These are phyloP conservation scores for Thalassaphorura encarpata DNA, from an alignment of 1,140 invertebrate genomes.

Conservation along the genomic window DNA sequence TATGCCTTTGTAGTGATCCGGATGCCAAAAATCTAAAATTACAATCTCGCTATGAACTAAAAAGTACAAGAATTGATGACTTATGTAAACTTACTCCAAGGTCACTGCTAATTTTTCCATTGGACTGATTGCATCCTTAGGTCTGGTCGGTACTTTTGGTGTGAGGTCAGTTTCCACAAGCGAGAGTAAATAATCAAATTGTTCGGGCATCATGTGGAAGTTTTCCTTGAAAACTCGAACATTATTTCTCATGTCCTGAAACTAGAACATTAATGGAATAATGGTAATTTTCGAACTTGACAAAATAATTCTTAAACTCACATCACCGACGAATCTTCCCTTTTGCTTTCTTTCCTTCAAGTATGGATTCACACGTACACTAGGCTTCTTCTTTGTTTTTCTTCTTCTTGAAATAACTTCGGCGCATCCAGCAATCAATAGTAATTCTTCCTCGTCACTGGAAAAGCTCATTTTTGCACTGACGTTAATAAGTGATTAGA, in stretches of 20 bases:
- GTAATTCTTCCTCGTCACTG: too few species aligned
- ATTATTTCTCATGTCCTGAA: slow-evolving; percentile 8
- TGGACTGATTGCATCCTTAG: slow-evolving; percentile 8
- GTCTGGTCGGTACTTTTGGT: not conserved
- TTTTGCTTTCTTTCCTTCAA: not conserved
- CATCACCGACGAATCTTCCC: slow-evolving; percentile 6
- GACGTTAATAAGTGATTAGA: too few species aligned
- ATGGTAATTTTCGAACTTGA: not conserved
- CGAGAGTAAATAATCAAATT: not conserved
- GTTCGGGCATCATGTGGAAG: slow-evolving; percentile 7
- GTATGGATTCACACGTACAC: slow-evolving; percentile 4
- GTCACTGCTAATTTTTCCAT: slow-evolving; percentile 14
- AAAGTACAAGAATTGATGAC: too few species aligned
- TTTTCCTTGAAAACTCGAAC: slow-evolving; percentile 8
- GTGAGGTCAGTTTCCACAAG: not conserved
- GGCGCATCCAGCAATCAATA: too few species aligned
- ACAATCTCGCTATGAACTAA: too few species aligned
- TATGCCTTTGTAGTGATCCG: slow-evolving; percentile 10
- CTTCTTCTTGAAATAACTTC: too few species aligned
- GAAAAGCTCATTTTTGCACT: too few species aligned
- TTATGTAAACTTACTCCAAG: slow-evolving; percentile 15
- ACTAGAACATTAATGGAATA: not conserved
- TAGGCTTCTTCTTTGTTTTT: not conserved
- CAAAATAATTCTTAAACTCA: not conserved
- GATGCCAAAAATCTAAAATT: slow-evolving; percentile 13